Evolutionary conservation across 2,113 vertebrate genomes (phyloP).

Genomic region (Quiscalus mexicanus): DNA sequence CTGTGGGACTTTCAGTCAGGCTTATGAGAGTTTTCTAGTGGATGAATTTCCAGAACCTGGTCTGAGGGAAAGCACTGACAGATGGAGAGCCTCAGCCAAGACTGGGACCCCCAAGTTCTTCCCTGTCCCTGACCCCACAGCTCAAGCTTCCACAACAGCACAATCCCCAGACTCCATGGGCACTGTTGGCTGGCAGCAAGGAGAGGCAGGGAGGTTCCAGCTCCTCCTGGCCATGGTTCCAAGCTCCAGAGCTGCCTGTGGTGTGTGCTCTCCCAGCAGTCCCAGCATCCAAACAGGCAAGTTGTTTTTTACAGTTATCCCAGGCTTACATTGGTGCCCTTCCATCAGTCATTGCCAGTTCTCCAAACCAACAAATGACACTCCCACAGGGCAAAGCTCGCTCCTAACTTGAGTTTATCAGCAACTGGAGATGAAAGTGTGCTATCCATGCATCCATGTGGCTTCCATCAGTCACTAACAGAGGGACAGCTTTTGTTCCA

Average conservation of each 20-base stretch:
- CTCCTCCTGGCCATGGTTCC: neutral
- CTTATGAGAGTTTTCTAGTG: neutral
- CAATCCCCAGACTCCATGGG: fast-evolving
- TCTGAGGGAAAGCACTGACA: neutral
- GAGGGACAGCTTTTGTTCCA: neutral
- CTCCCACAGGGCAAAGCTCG: neutral
- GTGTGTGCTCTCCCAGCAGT: fast-evolving
- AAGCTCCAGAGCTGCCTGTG: neutral
- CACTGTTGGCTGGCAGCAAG: neutral
- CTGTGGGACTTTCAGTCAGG: neutral
- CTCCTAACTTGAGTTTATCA: neutral
- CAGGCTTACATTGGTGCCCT: neutral
- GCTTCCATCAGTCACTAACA: neutral
- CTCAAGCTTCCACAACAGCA: neutral
- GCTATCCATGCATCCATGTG: fast-evolving
- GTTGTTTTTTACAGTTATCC: neutral
- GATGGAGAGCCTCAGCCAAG: neutral
- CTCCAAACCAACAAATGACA: neutral
- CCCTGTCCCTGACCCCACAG: neutral
- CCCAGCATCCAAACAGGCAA: neutral
- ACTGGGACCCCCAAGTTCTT: neutral
- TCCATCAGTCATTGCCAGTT: too few relatives aligned
- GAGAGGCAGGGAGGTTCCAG: neutral
- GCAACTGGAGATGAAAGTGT: neutral
- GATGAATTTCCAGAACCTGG: neutral